Base-by-base conservation (phyloP, 2,113 vertebrate genomes). In the Catharus bicknelli region DNA sequence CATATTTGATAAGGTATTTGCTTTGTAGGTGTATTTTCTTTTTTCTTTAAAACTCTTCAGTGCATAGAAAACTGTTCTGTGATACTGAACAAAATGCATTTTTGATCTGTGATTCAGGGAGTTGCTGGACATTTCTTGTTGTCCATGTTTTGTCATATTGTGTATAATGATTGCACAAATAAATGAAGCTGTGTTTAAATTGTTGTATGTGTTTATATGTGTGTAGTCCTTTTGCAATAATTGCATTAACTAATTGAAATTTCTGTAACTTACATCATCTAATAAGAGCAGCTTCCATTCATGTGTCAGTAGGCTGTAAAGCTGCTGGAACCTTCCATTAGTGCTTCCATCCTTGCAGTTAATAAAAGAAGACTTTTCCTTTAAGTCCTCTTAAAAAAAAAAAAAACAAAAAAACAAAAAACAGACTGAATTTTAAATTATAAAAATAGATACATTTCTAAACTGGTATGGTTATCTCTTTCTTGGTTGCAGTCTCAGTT, bases 401-500 rank as follows among this genome's bases (percentile, higher is more conserved):
- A 38, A 36, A 45, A 48, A 48, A 12, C 47, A 48, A 70, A n/a
- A n/a, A n/a, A n/a, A n/a, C n/a, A n/a, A n/a, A n/a, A 76, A n/a
- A 3, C 10, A 53, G 10, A 83, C 30, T 87, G 45, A 57, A 68
- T 73, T 86, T 87, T 54, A 45, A 83, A 80, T 48, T 72, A 51
- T 30, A 36, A 68, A 64, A 63, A 50, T 14, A 25, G 51, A 32
- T 84, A 82, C 18, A 40, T 45, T 30, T 74, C 40, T 88, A 32
- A 76, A 45, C 62, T 67, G 27, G 2, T 80, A 42, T 36, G 5
- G 1, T 95, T 86, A 20, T 94, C 72, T 86, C 78, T 87, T 86
- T 85, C 72, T 51, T 87, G 59, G 54, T 84, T 95, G 59, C 95
- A 72, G 90, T 94, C 95, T 94, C 89, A 86, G 59, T 51, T 82